A percentile compares a stretch with the other conserved stretches of the same genome.
Evolutionary conservation across 2,113 vertebrate species (phyloP).

Genomic region (Vireo altiloquus): DNA sequence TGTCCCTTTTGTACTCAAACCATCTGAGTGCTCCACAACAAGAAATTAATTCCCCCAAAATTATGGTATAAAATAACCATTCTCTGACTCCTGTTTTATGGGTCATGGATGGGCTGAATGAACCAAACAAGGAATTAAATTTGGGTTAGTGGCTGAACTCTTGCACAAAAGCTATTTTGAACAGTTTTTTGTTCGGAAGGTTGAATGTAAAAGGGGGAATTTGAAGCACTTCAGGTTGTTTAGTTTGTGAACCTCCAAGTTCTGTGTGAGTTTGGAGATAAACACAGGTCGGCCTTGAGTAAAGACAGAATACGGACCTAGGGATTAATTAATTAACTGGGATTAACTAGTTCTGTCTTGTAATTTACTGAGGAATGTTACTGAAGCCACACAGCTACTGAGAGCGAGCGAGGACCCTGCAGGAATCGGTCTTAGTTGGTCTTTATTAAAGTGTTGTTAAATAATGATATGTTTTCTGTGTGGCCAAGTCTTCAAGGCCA

Average conservation of each 20-base stretch:
- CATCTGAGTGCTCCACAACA: neutral
- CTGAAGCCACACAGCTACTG: neutral
- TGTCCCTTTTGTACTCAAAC: neutral
- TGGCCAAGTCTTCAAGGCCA: neutral
- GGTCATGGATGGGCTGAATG: neutral
- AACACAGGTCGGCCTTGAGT: neutral
- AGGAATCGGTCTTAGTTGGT: fast-evolving
- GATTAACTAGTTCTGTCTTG: neutral
- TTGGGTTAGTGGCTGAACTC: neutral
- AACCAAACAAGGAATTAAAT: neutral
- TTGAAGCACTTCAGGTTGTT: neutral
- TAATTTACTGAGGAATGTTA: neutral
- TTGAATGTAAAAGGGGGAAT: neutral
- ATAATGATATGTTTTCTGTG: neutral
- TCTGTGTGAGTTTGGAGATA: neutral
- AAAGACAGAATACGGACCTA: fast-evolving
- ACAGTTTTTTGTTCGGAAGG: neutral
- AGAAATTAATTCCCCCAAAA: neutral
- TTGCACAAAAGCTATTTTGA: neutral
- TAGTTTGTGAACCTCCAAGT: neutral
- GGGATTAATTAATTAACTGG: neutral
- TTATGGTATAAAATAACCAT: neutral
- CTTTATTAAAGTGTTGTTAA: neutral
- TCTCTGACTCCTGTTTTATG: neutral
- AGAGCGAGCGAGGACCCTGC: neutral